phyloP scores from a whole-genome alignment of 2,113 vertebrate genomes.

The Isurus oxyrinchus region DNA sequence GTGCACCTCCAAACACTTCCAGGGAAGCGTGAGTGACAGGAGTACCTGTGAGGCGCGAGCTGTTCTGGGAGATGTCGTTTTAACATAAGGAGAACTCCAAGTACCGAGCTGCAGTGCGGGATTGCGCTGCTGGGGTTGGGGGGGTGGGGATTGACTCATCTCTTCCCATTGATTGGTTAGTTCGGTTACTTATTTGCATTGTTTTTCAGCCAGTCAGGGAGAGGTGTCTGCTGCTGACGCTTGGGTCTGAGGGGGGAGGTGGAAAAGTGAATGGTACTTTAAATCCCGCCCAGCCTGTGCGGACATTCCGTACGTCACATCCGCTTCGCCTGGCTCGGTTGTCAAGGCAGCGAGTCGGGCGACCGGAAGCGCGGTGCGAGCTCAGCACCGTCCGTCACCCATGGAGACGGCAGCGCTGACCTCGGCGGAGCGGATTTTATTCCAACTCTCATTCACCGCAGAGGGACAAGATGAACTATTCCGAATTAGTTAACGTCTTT shows the following conservation, averaged over 20 bases:
- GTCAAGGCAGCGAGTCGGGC: slow-evolving; percentile 40
- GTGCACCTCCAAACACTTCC: slow-evolving; percentile 33
- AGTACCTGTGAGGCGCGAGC: background rate
- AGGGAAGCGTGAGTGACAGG: slow-evolving; percentile 38
- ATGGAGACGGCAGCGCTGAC: background rate
- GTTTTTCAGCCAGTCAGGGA: background rate
- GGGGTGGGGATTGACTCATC: no score
- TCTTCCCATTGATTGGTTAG: background rate
- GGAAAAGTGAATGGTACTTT: background rate
- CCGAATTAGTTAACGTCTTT: slow-evolving; percentile 39
- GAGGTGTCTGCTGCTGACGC: background rate
- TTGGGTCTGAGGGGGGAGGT: background rate
- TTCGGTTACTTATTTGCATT: background rate
- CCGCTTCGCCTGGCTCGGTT: slow-evolving; percentile 33
- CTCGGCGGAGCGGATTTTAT: slow-evolving; percentile 42
- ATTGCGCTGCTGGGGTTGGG: no score
- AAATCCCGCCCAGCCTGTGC: background rate
- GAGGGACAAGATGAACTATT: slow-evolving; percentile 47
- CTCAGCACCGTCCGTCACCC: background rate
- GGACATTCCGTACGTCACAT: background rate
- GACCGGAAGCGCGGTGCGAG: slow-evolving; percentile 5
- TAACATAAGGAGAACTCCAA: background rate
- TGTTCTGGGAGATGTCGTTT: background rate
- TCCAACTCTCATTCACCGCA: slow-evolving; percentile 45
- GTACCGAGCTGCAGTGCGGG: background rate